A percentile compares a stretch with the other conserved stretches of the same genome.
Conservation (phyloP, 2,888 invertebrate species). For the Lasioglossum zephyrum region DNA sequence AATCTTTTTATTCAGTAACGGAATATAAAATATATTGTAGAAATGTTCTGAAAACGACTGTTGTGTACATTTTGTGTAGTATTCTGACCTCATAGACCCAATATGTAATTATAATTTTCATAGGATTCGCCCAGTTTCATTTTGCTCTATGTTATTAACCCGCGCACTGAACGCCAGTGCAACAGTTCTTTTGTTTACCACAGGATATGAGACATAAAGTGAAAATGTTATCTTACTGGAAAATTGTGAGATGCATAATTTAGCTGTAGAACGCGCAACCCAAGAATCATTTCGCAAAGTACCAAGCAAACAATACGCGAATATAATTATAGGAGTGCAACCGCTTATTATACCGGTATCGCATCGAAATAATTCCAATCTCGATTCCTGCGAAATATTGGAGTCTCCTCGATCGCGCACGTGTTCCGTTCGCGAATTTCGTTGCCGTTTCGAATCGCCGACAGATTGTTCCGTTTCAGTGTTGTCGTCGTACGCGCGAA, state of each 20-base stretch:
- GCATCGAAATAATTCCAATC: neutral
- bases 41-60: too few species aligned
- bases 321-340: neutral
- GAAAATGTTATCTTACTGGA: neutral
- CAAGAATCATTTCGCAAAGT: neutral
- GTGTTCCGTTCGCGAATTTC: conserved; percentile 4
- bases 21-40: too few species aligned
- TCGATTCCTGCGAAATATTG: neutral
- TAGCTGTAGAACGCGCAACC: neutral
- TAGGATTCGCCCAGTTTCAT: neutral
- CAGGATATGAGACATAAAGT: neutral
- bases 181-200: neutral
- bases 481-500: neutral
- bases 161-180: neutral
- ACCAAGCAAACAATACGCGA: neutral
- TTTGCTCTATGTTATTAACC: neutral
- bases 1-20: too few species aligned
- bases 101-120: neutral
- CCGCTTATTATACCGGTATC: neutral
- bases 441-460: conserved; percentile 2
- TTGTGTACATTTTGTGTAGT: too few species aligned
- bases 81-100: too few species aligned
- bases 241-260: neutral
- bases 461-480: conserved; percentile 18
- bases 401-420: neutral